Evolutionary conservation across 1,140 invertebrate species (phyloP), one percentile per base, ranked within the genome.

Genomic region (Solenopsis fugax): DNA sequence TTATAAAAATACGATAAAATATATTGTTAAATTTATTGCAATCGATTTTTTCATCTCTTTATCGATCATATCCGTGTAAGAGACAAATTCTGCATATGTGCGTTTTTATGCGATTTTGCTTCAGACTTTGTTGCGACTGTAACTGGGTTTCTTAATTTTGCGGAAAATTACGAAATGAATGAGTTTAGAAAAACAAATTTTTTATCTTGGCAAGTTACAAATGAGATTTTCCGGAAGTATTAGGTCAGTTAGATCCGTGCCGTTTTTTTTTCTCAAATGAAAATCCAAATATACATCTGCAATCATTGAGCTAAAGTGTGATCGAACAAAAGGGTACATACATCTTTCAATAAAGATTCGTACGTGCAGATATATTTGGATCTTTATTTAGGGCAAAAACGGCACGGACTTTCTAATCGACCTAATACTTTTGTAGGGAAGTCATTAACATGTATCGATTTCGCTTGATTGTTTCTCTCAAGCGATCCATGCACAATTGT

Each of bases 381-480:
- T n/a, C n/a, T n/a, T n/a, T n/a, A n/a, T n/a, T n/a, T n/a, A n/a
- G n/a, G n/a, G n/a, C n/a, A n/a, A n/a, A n/a, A n/a, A n/a, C n/a
- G n/a, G n/a, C n/a, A n/a, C n/a, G n/a, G n/a, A n/a, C n/a, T n/a
- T n/a, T n/a, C n/a, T n/a, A n/a, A n/a, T n/a, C n/a, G n/a, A n/a
- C n/a, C n/a, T n/a, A n/a, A n/a, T n/a, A 65, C 18, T 80, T 34
- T 54, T 9, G 34, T 5, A 54, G n/a, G 10, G 0, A 48, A 64
- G 21, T 78, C n/a, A 78, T 64, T 78, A 78, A 78, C 18, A 50
- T 37, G 13, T 13, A 9, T 80, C 62, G 29, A 54, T 80, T 9
- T 69, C 13, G n/a, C 10, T 16, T 52, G 16, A 7, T 67, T 41
- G n/a, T 80, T n/a, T n/a, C 48, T 72, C 10, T n/a, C 50, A 45